Base-by-base conservation (phyloP, 2,113 vertebrate genomes). In the Bufo gargarizans region DNA sequence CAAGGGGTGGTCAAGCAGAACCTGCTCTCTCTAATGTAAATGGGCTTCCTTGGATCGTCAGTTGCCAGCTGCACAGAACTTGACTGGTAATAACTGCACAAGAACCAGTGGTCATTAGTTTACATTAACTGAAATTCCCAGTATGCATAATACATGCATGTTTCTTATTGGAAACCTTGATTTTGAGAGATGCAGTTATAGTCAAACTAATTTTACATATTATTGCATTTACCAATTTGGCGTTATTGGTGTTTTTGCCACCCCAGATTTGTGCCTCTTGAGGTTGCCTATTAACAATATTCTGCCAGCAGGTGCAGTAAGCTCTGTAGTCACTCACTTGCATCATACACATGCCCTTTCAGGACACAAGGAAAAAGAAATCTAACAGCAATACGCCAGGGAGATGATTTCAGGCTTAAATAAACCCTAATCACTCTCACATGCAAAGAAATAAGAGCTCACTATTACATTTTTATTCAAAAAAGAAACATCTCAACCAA, bases 361-460 rank as follows among this genome's bases (percentile, higher is more conserved):
- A 72, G 86, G 50, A 82, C 67, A 81, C 5, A 58, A 77, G 63
- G 63, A 71, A 82, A 74, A 82, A 74, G 55, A 88, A 59, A 82
- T 93, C 95, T 90, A 93, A 69, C 74, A 49, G 93, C 93, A 94
- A 89, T 91, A 90, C 74, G 90, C 92, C 90, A 90, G 92, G 93
- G 94, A 94, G 94, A 93, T 93, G 93, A 96, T 95, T 95, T 95
- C 94, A 94, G 95, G 94, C 94, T 94, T 95, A 96, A 96, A 95
- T 93, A 95, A 95, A 94, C 93, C 93, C 89, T 96, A 96, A 96
- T 96, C 93, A 94, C 93, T 96, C 95, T 96, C 95, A 96, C 86
- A 96, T 96, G 95, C 92, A 94, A 91, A 93, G 92, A 94, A 91
- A 86, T 91, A 93, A 94, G 95, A 95, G 93, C 93, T 92, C 91